Base-by-base conservation (phyloP, 2,113 vertebrate genomes). In the Oenanthe melanoleuca region DNA sequence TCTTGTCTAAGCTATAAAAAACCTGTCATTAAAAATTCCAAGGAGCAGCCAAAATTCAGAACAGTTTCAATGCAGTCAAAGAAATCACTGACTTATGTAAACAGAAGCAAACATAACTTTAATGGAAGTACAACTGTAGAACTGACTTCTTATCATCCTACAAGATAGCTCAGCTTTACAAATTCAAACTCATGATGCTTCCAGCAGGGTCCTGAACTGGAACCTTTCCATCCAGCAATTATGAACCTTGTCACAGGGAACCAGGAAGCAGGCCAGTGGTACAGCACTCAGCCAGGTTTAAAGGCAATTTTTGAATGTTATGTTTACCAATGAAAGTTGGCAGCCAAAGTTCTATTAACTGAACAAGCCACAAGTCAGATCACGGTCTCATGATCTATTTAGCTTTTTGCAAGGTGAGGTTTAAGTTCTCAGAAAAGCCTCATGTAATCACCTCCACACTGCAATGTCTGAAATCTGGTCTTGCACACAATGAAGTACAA, bases 221-320 rank as follows among this genome's bases (percentile, higher is more conserved):
- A 77, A 42, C 23, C 81, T 89, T 64, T 83, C 42, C 10, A 45
- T 24, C 42, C 52, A 69, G 42, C 24, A 47, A 66, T 23, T 25
- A 50, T 2, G 4, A 75, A 63, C 28, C 50, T 18, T 55, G 25
- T 11, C 42, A 69, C 22, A 40, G 20, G 29, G 21, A 90, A 14
- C 7, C 42, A 77, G 3, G 3, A 44, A 12, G 3, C 3, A 86
- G 15, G 40, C 56, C 23, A 79, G 26, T 1, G 5, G 61, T 37
- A 31, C 5, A 50, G 8, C 11, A 33, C 19, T 37, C 26, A 40
- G 56, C 2, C 26, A 52, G 5, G 3, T 28, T 88, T 40, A 73
- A 67, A 80, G 12, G 22, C 34, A 55, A 14, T 31, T 80, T 25
- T 5, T 29, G 33, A 88, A 18, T 0, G 0, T 22, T 2, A 37